Evolutionary conservation across 2,888 invertebrate species (phyloP), one percentile per base, ranked within the genome.

Genomic region (Morpho achilles): DNA sequence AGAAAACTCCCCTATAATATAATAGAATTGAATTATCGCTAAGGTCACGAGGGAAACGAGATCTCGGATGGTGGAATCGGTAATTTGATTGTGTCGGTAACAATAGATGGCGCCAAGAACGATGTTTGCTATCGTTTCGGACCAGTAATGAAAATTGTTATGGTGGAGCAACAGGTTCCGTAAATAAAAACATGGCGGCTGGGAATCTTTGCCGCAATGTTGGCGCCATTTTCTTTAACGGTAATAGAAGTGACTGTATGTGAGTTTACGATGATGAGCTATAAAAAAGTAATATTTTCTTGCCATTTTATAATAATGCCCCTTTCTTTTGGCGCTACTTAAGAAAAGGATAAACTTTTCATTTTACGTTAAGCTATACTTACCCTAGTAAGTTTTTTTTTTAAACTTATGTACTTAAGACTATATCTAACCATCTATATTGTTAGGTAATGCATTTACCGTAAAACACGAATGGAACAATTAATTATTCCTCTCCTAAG

Each of bases 21-120:
- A 84, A 90, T 84, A 76, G 83, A 87, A 90, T 88, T 86, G 85
- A 88, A 88, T 90, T 87, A 90, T 90, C 86, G 79, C 79, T 82
- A 81, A 84, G 85, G 84, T 54, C 54, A 80, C 79, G 77, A 76
- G 69, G 74, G 71, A 68, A 70, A 71, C 70, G 62, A 57, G 59
- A 50, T 52, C 56, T 67, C 68, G 68, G 73, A 75, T 72, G 75
- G 79, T 77, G 77, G 80, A 82, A 80, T 82, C 78, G 74, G 81
- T 87, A 88, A 89, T 87, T 85, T 84, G 82, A 87, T 88, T 89
- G 85, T 84, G 75, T 84, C 78, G 75, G 81, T 83, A 86, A 86
- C 87, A 87, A 87, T 81, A 68, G 74, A 76, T 67, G 68, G 71
- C 80, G 81, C 81, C 77, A 75, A 77, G 75, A 77, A 70, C 77